phyloP scores from a whole-genome alignment of 1,140 invertebrate species.

The Notospermus geniculatus region DNA sequence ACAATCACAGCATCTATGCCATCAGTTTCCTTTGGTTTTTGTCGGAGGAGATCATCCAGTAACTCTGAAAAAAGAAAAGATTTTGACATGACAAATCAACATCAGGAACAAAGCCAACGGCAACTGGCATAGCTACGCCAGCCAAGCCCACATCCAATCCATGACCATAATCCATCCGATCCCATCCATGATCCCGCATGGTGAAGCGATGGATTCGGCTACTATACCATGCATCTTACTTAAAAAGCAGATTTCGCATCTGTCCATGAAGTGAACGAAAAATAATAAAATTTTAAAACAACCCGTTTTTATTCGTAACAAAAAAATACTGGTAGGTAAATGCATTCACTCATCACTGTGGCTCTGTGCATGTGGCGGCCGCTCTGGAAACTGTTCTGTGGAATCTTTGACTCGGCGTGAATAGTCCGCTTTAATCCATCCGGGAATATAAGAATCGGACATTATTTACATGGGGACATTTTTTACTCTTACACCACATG shows the following conservation, averaged over 20 bases:
- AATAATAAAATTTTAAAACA: too few relatives aligned
- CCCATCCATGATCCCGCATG: neutral
- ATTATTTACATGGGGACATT: too few relatives aligned
- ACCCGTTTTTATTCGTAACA: too few relatives aligned
- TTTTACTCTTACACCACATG: neutral
- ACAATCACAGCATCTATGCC: slow-evolving; percentile 95
- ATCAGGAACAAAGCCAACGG: neutral
- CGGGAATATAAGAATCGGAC: neutral
- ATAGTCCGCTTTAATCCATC: too few relatives aligned
- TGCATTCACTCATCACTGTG: too few relatives aligned
- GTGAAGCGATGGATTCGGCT: neutral
- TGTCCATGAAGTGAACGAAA: too few relatives aligned
- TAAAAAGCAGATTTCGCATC: neutral
- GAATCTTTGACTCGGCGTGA: too few relatives aligned
- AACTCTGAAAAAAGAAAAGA: slow-evolving; percentile 71
- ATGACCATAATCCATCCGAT: neutral
- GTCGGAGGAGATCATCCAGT: slow-evolving; percentile 78
- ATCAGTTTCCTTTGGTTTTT: slow-evolving; percentile 89
- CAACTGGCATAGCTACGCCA: neutral
- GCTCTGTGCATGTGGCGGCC: too few relatives aligned
- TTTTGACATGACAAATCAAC: neutral
- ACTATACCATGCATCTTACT: neutral
- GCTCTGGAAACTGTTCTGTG: too few relatives aligned
- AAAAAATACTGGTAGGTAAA: too few relatives aligned
- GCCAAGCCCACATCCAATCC: neutral